phyloP scores from a whole-genome alignment of 2,797 vertebrate species.

The Thaleichthys pacificus region DNA sequence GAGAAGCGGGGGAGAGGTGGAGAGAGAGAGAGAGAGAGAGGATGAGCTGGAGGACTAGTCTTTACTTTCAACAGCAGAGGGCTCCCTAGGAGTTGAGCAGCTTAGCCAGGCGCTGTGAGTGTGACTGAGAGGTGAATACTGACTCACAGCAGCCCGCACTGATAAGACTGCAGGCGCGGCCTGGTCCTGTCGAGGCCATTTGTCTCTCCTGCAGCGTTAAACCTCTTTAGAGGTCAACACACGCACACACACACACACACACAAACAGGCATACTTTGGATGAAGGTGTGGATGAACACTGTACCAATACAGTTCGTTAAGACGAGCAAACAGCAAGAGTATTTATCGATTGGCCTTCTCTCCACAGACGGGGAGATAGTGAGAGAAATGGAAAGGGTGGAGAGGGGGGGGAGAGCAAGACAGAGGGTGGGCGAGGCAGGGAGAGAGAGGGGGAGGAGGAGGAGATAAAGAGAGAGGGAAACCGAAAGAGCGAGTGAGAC shows the following conservation, averaged over 20 bases:
- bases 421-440: conserved; percentile 13
- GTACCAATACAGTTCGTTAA: too few species aligned
- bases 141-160: background rate
- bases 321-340: too few species aligned
- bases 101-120: conserved; percentile 1
- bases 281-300: background rate
- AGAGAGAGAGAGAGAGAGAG: conserved; percentile 10
- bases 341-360: too few species aligned
- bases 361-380: background rate
- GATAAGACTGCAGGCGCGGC: conserved; percentile 9
- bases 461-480: too few species aligned
- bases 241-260: conserved; percentile 9
- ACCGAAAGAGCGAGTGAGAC: too few species aligned
- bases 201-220: conserved; percentile 34
- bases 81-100: conserved; percentile 58
- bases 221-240: conserved; percentile 29
- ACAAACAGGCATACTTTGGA: background rate
- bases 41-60: conserved; percentile 2
- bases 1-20: background rate
- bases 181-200: conserved; percentile 32
- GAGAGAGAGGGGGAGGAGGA: conserved; percentile 43
- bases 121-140: background rate
- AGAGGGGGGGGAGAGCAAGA: conserved; percentile 4
- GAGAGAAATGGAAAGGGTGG: background rate
- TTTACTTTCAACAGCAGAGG: conserved; percentile 60